Evolutionary conservation across 2,888 invertebrate species (phyloP).

Genomic region (Clitarchus hookeri): DNA sequence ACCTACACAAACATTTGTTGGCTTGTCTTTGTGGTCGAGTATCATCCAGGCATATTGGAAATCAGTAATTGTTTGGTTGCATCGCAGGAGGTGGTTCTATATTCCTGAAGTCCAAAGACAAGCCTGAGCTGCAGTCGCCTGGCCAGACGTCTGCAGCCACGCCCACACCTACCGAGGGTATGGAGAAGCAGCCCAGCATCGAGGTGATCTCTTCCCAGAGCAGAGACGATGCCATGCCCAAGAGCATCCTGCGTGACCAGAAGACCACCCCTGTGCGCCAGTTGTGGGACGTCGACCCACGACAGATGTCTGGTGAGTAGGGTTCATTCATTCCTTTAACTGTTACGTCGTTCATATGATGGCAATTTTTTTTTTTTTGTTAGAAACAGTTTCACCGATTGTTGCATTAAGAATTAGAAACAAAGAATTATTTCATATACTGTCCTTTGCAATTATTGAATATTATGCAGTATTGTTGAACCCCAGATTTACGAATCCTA

Average conservation of each 20-base stretch:
- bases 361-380: no score
- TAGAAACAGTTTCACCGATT: no score
- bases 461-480: no score
- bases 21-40: no score
- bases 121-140: conserved; percentile 31
- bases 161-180: conserved; percentile 3
- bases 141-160: not conserved
- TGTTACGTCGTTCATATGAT: no score
- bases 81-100: conserved; percentile 62
- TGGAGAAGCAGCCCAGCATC: not conserved
- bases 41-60: no score
- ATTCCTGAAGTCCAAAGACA: conserved; percentile 63
- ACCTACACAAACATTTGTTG: no score
- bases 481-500: no score
- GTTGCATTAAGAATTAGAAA: no score
- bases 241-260: conserved; percentile 44
- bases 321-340: no score
- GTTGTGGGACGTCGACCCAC: conserved; percentile 45
- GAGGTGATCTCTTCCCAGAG: conserved; percentile 30
- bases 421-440: no score
- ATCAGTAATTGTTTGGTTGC: not conserved
- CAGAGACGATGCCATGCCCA: conserved; percentile 40
- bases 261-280: conserved; percentile 24
- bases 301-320: conserved; percentile 42
- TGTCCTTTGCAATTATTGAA: no score